Base-by-base conservation (phyloP, 2,113 vertebrate species). In the Oryzias curvinotus region DNA sequence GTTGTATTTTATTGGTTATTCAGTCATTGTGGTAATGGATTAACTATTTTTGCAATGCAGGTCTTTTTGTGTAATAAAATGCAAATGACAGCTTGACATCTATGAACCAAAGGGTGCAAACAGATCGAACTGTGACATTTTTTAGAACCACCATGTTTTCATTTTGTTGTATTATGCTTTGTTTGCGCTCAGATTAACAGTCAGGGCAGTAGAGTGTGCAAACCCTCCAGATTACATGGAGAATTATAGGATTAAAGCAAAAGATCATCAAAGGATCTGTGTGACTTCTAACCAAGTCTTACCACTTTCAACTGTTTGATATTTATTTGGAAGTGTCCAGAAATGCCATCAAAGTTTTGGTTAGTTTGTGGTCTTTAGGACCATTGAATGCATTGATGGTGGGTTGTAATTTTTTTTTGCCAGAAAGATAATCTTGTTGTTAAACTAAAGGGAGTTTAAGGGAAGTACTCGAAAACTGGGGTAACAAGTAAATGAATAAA, bases 191-290 rank as follows among this genome's bases (percentile, higher is more conserved):
- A 55, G 43, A 57, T 14, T 66, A 57, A 47, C 45, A 28, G 15
- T 58, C 68, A 28, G 63, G 63, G 57, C 53, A 65, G 18, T 60
- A 13, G 4, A 14, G 51, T 25, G 25, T 45, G 45, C 42, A 65
- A 59, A 62, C 52, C 43, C 41, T 51, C 15, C 66, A 62, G 76
- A 80, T 66, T 70, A 75, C 13, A 23, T 25, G 10, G 30, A 26
- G 50, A 75, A 56, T 73, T 47, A 55, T 43, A 57, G 71, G 64
- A 80, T 65, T 83, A 41, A n/a, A 65, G 19, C 18, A n/a, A 26
- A 49, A 51, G 23, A 69, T 79, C 7, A 41, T 46, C n/a, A 54
- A 53, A 21, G 28, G 47, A 54, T 57, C 47, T 68, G 25, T 60
- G 21, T 51, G 42, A 61, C 17, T 16, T 4, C 52, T 56, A 7